Evolutionary conservation across 2,113 vertebrate species (phyloP), one percentile per base, ranked within the genome.

Genomic region (Cygnus buccinator): DNA sequence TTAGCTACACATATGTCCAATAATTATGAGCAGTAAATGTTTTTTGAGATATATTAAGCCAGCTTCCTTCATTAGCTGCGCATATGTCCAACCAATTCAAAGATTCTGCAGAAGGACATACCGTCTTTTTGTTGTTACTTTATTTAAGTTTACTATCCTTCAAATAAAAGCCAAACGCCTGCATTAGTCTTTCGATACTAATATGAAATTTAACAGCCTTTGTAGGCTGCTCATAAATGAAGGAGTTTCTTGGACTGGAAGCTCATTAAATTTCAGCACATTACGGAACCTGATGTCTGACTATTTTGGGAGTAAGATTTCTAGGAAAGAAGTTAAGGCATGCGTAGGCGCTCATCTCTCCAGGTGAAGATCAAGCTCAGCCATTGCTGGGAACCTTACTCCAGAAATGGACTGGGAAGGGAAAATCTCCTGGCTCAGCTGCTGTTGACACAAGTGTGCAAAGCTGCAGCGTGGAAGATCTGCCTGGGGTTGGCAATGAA

Each of bases 21-120:
- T 55, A 84, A 52, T 67, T 91, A 76, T 48, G 91, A 85, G 46
- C 87, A 80, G 48, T 74, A 68, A 97, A 94, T 44, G 67, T 72
- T 91, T 93, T 93, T 93, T 46, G 84, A 96, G 94, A 95, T 89
- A 93, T 86, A 91, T 97, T 95, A 82, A 97, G 80, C 55, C 95
- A 95, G n/a, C 63, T 94, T 82, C 65, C 77, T 93, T 94, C 66
- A 89, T 91, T 93, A 97, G 79, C 87, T 96, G 93, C 76, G 89
- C 55, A 72, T 83, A 86, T 31, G 21, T 72, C 46, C 90, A 75
- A 93, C 13, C 23, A 76, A 89, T 96, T 86, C 96, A 81, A 81
- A 78, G n/a, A 65, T 43, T 79, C 46, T 86, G 23, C 57, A 82
- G 29, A 66, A 65, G 17, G 29, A 79, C 41, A 55, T 21, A 73